Conservation (phyloP, 2,888 invertebrate genomes). For the Athalia cordata region DNA sequence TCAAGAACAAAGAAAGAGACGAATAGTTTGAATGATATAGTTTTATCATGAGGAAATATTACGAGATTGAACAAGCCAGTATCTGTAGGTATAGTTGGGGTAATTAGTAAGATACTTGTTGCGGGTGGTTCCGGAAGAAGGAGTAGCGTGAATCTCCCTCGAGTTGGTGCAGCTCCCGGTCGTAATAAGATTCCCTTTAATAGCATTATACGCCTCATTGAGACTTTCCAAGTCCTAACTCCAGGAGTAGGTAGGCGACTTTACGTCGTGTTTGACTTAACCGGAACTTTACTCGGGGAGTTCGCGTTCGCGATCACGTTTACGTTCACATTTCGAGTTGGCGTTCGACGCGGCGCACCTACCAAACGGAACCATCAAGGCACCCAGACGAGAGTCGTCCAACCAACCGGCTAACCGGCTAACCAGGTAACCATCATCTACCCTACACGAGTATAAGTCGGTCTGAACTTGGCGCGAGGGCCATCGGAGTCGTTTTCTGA, state of each 20-base stretch:
- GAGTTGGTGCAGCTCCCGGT: conserved; percentile 49
- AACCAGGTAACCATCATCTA: conserved; percentile 35
- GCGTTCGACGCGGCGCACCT: conserved; percentile 7
- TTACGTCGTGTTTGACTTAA: conserved; percentile 70
- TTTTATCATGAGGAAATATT: too few species aligned
- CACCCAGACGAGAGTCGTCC: conserved; percentile 3
- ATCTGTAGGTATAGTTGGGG: conserved; percentile 63
- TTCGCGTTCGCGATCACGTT: too few species aligned
- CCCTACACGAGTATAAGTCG: conserved; percentile 30
- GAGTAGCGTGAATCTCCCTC: conserved; percentile 13
- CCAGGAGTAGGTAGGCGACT: conserved; percentile 56
- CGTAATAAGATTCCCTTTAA: conserved; percentile 73
- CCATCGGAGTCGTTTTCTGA: conserved; percentile 46
- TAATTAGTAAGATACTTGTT: conserved; percentile 70
- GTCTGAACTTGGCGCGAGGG: conserved; percentile 49
- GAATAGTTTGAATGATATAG: too few species aligned
- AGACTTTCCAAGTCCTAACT: conserved; percentile 71
- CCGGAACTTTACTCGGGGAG: conserved; percentile 61
- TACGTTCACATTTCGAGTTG: too few species aligned
- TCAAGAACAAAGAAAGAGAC: too few species aligned
- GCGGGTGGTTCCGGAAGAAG: conserved; percentile 53
- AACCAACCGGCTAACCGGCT: conserved; percentile 16
- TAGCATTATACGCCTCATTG: conserved; percentile 74
- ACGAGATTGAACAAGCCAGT: background rate
- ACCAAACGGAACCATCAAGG: conserved; percentile 43